Evolutionary conservation across 2,113 vertebrate genomes (phyloP).

Genomic region (Galeopterus variegatus): DNA sequence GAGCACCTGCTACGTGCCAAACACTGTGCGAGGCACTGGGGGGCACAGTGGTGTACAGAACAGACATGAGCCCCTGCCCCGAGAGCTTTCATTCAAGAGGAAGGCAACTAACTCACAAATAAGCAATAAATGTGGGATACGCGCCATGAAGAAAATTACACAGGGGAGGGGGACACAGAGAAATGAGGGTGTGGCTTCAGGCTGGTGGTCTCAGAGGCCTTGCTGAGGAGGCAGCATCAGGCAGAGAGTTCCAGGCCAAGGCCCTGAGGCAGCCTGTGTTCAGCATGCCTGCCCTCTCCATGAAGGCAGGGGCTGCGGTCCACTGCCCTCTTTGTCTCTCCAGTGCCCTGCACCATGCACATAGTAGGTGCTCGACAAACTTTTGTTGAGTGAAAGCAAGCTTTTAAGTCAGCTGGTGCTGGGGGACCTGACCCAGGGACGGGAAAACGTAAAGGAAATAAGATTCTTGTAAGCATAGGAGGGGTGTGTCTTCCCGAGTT

Average conservation of each 20-base stretch:
- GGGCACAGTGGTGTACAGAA: too few species aligned
- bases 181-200: background rate
- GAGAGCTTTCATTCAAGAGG: background rate
- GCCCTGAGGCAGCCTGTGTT: background rate
- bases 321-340: background rate
- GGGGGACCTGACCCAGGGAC: fast-evolving
- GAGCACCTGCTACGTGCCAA: background rate
- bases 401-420: background rate
- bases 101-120: background rate
- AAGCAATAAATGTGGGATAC: background rate
- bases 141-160: background rate
- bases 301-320: background rate
- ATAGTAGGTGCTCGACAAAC: fast-evolving
- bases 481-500: fast-evolving
- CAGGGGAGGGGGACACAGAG: background rate
- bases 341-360: too few species aligned
- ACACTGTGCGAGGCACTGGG: background rate
- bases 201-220: background rate
- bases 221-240: background rate
- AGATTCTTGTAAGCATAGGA: background rate
- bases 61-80: background rate
- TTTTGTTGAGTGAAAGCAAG: background rate
- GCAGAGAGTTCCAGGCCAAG: background rate
- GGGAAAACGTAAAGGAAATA: background rate
- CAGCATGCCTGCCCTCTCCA: background rate